Evolutionary conservation across 2,113 vertebrate genomes (phyloP).

Genomic region (Gnathonemus echidnorhynchus): DNA sequence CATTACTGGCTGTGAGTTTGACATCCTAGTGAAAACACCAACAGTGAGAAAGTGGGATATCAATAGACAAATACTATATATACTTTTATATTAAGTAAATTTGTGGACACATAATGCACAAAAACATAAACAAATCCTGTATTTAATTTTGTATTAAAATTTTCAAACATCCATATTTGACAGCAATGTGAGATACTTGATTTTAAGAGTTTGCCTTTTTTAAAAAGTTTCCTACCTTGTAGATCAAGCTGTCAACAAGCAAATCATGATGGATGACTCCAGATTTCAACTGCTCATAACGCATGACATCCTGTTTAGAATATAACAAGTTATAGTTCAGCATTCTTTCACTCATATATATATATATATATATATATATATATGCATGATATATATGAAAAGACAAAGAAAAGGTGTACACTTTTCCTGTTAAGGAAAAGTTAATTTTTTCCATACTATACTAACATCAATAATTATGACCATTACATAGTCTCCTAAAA

Average conservation of each 20-base stretch:
- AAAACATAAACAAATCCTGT: not conserved
- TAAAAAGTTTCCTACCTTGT: slow-evolving; percentile 68
- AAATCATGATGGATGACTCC: slow-evolving; percentile 91
- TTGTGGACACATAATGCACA: not conserved
- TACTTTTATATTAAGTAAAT: not conserved
- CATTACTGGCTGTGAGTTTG: slow-evolving; percentile 94
- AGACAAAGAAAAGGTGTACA: not conserved
- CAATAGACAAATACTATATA: not conserved
- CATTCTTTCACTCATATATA: not conserved
- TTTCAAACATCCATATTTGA: not conserved
- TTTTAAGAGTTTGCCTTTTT: not conserved
- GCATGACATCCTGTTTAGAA: slow-evolving; percentile 75
- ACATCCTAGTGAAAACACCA: slow-evolving; percentile 71
- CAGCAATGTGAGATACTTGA: not conserved
- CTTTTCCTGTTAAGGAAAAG: not conserved
- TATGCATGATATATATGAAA: not conserved
- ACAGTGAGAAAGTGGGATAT: not conserved
- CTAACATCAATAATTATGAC: not conserved
- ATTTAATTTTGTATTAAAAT: not conserved
- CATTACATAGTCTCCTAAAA: not conserved
- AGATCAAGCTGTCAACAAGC: slow-evolving; percentile 93
- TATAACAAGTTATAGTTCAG: not conserved
- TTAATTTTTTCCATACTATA: not conserved
- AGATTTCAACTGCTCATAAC: slow-evolving; percentile 90
- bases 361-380: not conserved